phyloP scores from a whole-genome alignment of 2,888 invertebrate species.

The Noctua janthina region DNA sequence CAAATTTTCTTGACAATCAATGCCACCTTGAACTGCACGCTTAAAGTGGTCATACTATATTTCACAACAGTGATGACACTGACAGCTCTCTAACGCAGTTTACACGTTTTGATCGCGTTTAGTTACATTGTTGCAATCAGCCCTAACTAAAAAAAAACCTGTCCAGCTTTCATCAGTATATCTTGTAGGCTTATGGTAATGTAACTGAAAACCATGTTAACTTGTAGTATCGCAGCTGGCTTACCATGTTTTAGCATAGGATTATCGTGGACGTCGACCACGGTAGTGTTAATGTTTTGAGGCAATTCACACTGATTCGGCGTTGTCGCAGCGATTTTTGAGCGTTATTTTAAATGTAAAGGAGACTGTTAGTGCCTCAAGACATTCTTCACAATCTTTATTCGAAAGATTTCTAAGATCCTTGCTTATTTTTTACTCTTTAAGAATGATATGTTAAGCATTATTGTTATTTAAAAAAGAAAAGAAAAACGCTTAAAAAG shows the following conservation, averaged over 20 bases:
- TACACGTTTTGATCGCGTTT: neutral
- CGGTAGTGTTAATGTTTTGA: constrained; percentile 49
- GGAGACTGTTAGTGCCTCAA: neutral
- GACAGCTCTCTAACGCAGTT: neutral
- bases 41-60: neutral
- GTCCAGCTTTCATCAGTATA: constrained; percentile 9
- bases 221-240: constrained; percentile 60
- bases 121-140: neutral
- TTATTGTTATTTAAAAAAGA: neutral
- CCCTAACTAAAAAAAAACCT: neutral
- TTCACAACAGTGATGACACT: neutral
- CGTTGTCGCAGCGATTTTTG: neutral
- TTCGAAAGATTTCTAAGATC: neutral
- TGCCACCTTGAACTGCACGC: neutral
- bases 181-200: constrained; percentile 51
- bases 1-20: too few relatives aligned
- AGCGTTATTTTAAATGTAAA: neutral
- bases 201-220: constrained; percentile 59
- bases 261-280: constrained; percentile 61
- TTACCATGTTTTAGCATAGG: constrained; percentile 70
- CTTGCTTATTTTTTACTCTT: neutral
- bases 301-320: constrained; percentile 21
- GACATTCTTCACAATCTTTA: neutral
- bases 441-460: neutral
- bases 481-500: neutral